Percentiles rank a stretch among this genome's conserved stretches.
These are phyloP conservation scores for Homarus americanus DNA, from an alignment of 1,140 invertebrate genomes.

Conservation along the genomic window DNA sequence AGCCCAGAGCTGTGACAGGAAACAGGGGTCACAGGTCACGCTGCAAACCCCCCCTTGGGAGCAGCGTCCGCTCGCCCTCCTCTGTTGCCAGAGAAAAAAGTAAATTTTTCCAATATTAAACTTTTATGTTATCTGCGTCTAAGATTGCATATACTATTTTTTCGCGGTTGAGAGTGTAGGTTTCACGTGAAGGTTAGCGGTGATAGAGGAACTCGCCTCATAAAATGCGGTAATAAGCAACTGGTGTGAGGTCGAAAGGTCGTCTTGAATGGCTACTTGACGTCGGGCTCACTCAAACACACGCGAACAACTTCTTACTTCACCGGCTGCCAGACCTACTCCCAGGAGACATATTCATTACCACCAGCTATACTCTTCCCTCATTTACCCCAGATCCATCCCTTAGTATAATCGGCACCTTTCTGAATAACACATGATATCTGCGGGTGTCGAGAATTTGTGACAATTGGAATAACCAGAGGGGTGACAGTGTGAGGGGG, in stretches of 20 bases:
- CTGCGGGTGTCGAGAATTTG: background rate
- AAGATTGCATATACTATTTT: background rate
- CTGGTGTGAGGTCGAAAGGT: slow-evolving; percentile 13
- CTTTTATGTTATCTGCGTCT: background rate
- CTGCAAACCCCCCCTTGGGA: background rate
- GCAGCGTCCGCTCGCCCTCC: background rate
- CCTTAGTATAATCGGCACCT: background rate
- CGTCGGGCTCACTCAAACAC: slow-evolving; percentile 18
- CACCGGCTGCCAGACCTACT: background rate
- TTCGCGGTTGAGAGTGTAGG: background rate
- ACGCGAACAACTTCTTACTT: background rate
- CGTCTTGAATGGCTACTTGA: slow-evolving; percentile 26
- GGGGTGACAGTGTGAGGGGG: background rate
- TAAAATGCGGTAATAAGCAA: background rate
- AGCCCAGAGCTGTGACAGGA: slow-evolving; percentile 13
- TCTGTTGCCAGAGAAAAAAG: background rate
- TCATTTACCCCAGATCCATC: background rate
- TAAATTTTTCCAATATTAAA: background rate
- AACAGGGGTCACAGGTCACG: slow-evolving; percentile 10
- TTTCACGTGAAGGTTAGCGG: background rate
- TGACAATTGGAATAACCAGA: background rate
- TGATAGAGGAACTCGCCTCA: background rate
- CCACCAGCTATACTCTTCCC: background rate
- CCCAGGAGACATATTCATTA: background rate
- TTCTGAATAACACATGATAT: background rate